Base-by-base conservation (phyloP, 2,797 vertebrate species). In the Chiroxiphia lanceolata region DNA sequence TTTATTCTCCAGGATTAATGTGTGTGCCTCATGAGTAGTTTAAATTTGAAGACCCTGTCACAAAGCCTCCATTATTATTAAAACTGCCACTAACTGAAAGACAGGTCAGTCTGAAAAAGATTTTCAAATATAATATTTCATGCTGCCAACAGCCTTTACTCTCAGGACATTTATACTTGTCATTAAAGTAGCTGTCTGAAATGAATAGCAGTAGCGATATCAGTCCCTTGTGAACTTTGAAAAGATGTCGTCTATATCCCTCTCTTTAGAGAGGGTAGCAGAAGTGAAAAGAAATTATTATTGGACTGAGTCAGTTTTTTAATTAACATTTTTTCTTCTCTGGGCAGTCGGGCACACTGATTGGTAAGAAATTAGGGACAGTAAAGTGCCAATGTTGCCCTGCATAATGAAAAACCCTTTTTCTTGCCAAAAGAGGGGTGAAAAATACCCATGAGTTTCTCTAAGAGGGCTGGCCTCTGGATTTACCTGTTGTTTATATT, bases 1-100 rank as follows among this genome's bases (percentile, higher is more conserved):
- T 94, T 89, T 92, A 15, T 65, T 92, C 42, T 60, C 48, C 60
- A 77, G 71, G 48, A 93, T 93, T 94, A 92, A 83, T 83, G 21
- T 50, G 4, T 19, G 14, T 93, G 54, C 89, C 74, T 84, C n/a
- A 69, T 70, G 48, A 68, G 76, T 15, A 85, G 69, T 68, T 94
- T 53, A 83, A 87, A 22, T 92, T 67, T 87, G 91, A 93, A 92
- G 75, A 70, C 60, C 22, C 16, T 83, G 76, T 91, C 87, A 95
- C 71, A 74, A 82, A 74, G 57, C 40, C 12, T 71, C 54, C 44
- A n/a, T 80, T 89, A 83, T 42, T 53, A 81, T 81, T 91, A 87
- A 93, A 94, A 26, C 45, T 93, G 71, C 75, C 87, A 68, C 60
- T 77, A 89, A 56, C 21, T 83, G 53, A 91, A 94, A 94, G 60